These are phyloP conservation scores for Cheirogaleus medius DNA, from an alignment of 2,113 vertebrate species.

Conservation along the genomic window DNA sequence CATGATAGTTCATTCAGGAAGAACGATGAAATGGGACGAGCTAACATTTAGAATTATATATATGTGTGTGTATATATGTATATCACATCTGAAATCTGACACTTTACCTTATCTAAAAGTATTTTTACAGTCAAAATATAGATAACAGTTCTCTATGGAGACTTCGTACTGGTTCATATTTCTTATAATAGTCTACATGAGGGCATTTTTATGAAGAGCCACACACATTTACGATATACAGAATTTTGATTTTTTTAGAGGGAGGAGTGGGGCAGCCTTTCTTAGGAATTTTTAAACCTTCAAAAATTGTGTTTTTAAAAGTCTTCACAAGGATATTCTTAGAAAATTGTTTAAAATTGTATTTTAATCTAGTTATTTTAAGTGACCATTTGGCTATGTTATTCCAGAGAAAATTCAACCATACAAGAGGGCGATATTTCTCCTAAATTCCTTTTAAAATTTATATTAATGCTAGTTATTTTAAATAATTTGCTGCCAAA, in stretches of 20 bases:
- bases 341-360: neutral
- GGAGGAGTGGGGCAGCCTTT: neutral
- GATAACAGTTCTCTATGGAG: neutral
- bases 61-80: neutral
- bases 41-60: neutral
- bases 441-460: neutral
- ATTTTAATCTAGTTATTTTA: neutral
- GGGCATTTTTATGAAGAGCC: neutral
- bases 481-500: neutral
- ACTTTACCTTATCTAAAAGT: conserved; percentile 21
- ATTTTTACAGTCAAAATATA: neutral
- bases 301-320: neutral
- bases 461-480: neutral
- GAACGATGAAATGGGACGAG: neutral
- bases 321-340: neutral
- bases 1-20: neutral
- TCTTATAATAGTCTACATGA: neutral
- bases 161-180: neutral
- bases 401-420: neutral
- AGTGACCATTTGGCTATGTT: neutral
- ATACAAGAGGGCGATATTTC: neutral
- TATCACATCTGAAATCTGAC: conserved; percentile 23
- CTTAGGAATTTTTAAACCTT: neutral
- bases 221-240: neutral
- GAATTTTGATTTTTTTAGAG: conserved; percentile 4